Base-by-base conservation (phyloP, 2,888 invertebrate genomes). In the Tetragonula carbonaria region DNA sequence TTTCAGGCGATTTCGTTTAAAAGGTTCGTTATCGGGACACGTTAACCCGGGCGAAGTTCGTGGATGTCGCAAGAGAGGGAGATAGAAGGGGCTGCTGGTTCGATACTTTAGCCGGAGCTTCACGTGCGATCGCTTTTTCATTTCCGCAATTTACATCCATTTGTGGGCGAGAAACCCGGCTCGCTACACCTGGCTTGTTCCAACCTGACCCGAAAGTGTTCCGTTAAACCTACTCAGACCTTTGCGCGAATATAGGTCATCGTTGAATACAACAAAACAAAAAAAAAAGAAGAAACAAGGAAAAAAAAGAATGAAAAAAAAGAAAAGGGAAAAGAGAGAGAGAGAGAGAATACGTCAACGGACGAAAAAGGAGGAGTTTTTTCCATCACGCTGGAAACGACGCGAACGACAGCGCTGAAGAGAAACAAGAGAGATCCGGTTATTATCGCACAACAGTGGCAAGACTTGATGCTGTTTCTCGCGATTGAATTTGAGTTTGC, bases 131-230 rank as follows among this genome's bases (percentile, higher is more conserved):
- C 88, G 83, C 85, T 88, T 91, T 89, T 89, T 90, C 90, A 90
- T 88, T 88, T 87, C 77, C 82, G 89, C 89, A 88, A 90, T 89
- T 90, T 89, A 88, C 89, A 90, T 89, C 90, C 90, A 89, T 89
- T 89, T 89, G 89, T 80, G 88, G 45, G 73, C 71, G 85, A 77
- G 85, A 83, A 79, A 81, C 74, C 71, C 68, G 78, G 73, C 73
- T 82, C 84, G 85, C 82, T 85, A 85, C 85, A 90, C 85, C 82
- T 82, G 80, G 70, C 73, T 74, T 80, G 82, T 76, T 77, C 78
- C 74, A 87, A 82, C 83, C 66, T 78, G 66, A 78, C 67, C 83
- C 79, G 80, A 88, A 89, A 89, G 90, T 87, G 82, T 80, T 72
- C 83, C 77, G 70, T 78, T 84, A 80, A 85, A 88, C 79, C 79